Evolutionary conservation across 2,888 invertebrate genomes (phyloP), one percentile per base, ranked within the genome.

Genomic region (Volucella inanis): DNA sequence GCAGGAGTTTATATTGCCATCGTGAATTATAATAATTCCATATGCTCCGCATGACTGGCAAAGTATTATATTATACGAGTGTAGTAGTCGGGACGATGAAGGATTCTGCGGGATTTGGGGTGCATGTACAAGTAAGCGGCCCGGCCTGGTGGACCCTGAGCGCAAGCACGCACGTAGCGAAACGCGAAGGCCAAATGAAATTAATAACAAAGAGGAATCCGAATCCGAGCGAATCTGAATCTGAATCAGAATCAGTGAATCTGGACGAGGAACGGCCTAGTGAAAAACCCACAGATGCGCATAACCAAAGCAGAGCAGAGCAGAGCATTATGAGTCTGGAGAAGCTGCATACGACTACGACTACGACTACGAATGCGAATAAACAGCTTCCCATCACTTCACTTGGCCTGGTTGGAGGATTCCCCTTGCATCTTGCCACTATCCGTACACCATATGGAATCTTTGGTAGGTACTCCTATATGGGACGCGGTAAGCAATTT

Each of bases 1-100:
- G 76, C 85, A 76, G 81, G 71, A 85, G 76, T 85, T 85, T 85
- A 85, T 85, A 81, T 76, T 81, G 81, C 76, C 77, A 59, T 81
- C 85, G 85, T 85, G 85, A 85, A 85, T 85, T 85, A 85, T 85
- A 85, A 85, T 85, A 85, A 85, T 85, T 85, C 85, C 81, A 85
- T 81, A 81, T 81, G 85, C 71, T 76, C 76, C 76, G 76, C 68
- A 81, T 81, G 81, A 64, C 68, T 84, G 6, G 31, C 31, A 31
- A 6, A 31, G 31, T 31, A 31, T 31, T 31, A 31, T 31, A 31
- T 49, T 31, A 38, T 38, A 22, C 6, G 31, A 31, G 31, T 31
- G 31, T 31, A 6, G 4, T 31, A 31, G 31, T 31, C 4, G 31
- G 31, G 31, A 31, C 31, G 31, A 31, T 6, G 31, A 31, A 31